A percentile compares a stretch with the other conserved stretches of the same genome.
phyloP scores from a whole-genome alignment of 2,888 invertebrate genomes.

The Aelia acuminata region DNA sequence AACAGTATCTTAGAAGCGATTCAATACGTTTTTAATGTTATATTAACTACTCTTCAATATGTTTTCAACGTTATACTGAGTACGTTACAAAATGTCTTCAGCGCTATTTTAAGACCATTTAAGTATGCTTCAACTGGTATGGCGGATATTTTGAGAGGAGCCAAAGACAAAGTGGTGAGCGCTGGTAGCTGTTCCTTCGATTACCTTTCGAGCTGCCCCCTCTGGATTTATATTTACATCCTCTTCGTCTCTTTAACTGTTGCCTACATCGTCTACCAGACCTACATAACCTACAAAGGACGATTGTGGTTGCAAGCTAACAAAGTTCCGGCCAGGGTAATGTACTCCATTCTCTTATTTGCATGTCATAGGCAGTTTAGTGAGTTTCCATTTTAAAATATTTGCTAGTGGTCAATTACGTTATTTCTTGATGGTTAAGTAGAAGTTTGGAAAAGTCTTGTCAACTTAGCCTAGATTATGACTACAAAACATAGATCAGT shows the following conservation, averaged over 20 bases:
- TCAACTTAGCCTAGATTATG: background rate
- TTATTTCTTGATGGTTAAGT: background rate
- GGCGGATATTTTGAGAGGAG: background rate
- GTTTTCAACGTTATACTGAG: background rate
- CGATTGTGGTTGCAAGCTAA: background rate
- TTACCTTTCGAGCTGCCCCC: background rate
- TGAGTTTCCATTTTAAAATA: background rate
- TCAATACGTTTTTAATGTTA: background rate
- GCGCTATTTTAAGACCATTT: background rate
- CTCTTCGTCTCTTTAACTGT: background rate
- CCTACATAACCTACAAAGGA: slow-evolving; percentile 29
- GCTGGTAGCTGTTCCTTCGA: background rate
- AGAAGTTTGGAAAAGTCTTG: too few species aligned
- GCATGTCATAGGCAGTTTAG: background rate
- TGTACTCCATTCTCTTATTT: background rate
- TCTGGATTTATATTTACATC: slow-evolving; percentile 1
- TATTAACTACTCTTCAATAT: background rate
- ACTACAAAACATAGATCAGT: too few species aligned
- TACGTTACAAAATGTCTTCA: background rate
- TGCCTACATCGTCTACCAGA: slow-evolving; percentile 1
- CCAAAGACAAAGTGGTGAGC: background rate
- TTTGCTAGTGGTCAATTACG: background rate
- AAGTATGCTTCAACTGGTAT: background rate
- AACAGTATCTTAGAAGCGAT: background rate
- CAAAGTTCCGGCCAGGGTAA: background rate